Percentiles rank a stretch among this genome's conserved stretches.
phyloP scores from a whole-genome alignment of 2,888 invertebrate genomes.

The Lepidochrysops patricia region DNA sequence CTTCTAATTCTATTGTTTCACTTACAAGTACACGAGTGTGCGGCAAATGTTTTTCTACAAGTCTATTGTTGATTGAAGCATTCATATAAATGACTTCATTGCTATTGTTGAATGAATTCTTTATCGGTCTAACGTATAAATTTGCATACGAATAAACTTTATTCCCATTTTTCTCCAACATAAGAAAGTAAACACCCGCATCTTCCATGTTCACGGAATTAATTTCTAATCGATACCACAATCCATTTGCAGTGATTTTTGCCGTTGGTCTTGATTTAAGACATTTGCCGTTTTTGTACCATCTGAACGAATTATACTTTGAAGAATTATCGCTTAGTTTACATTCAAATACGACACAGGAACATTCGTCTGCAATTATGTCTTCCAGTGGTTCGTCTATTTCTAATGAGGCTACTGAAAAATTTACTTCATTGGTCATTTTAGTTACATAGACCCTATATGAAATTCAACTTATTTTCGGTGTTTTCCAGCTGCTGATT shows the following conservation, averaged over 20 bases:
- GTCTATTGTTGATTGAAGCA: conserved; percentile 10
- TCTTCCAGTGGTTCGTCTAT: conserved; percentile 29
- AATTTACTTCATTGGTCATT: conserved; percentile 20
- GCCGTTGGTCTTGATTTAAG: conserved; percentile 21
- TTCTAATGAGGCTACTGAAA: conserved; percentile 19
- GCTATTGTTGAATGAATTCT: conserved; percentile 13
- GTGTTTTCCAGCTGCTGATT: not conserved
- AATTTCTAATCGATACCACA: conserved; percentile 29
- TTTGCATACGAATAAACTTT: conserved; percentile 26
- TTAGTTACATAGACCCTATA: not conserved
- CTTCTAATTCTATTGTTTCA: conserved; percentile 26
- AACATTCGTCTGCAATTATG: conserved; percentile 25
- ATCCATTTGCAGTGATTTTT: conserved; percentile 22
- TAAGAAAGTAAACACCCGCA: conserved; percentile 30
- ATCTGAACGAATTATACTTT: conserved; percentile 22
- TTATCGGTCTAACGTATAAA: conserved; percentile 26
- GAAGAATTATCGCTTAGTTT: conserved; percentile 22
- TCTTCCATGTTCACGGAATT: conserved; percentile 24
- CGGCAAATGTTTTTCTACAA: conserved; percentile 24
- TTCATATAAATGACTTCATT: conserved; percentile 20
- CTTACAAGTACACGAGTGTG: conserved; percentile 25
- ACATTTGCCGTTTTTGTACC: conserved; percentile 31
- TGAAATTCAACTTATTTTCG: not conserved
- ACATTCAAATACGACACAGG: conserved; percentile 28
- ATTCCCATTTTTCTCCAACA: conserved; percentile 21